phyloP scores from a whole-genome alignment of 1,140 invertebrate genomes.

The Sminthurides bifidus region DNA sequence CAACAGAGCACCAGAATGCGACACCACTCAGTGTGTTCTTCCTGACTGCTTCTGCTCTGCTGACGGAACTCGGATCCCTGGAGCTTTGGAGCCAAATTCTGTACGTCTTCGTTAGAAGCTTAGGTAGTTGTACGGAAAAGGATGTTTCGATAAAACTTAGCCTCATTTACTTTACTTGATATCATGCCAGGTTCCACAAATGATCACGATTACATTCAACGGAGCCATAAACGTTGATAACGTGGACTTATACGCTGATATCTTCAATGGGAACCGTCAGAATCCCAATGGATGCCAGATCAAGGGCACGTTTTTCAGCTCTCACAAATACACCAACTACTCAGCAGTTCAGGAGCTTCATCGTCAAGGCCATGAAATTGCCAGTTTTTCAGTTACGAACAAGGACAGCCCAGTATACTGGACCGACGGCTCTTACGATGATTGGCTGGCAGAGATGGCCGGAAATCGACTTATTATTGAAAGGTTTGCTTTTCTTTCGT shows the following conservation, averaged over 20 bases:
- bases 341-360: conserved; percentile 85
- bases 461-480: conserved; percentile 77
- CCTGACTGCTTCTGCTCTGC: conserved; percentile 90
- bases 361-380: conserved; percentile 82
- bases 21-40: conserved; percentile 70
- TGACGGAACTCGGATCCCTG: conserved; percentile 79
- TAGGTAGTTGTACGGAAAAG: neutral
- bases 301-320: conserved; percentile 86
- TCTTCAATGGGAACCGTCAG: conserved; percentile 70
- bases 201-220: conserved; percentile 90
- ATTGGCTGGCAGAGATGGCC: conserved; percentile 91
- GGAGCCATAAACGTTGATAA: conserved; percentile 89
- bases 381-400: conserved; percentile 84
- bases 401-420: conserved; percentile 82
- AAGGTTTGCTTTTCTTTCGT: conserved; percentile 35
- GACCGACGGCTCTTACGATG: conserved; percentile 73
- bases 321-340: conserved; percentile 93
- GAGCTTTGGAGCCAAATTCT: conserved; percentile 62
- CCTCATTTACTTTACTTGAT: too few relatives aligned
- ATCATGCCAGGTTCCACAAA: conserved; percentile 63
- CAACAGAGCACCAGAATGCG: conserved; percentile 78
- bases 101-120: conserved; percentile 27
- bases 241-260: conserved; percentile 78
- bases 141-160: too few relatives aligned
- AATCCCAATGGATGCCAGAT: conserved; percentile 92